phyloP scores from a whole-genome alignment of 2,113 vertebrate species.

The Cryptomyrus ogoouensis region DNA sequence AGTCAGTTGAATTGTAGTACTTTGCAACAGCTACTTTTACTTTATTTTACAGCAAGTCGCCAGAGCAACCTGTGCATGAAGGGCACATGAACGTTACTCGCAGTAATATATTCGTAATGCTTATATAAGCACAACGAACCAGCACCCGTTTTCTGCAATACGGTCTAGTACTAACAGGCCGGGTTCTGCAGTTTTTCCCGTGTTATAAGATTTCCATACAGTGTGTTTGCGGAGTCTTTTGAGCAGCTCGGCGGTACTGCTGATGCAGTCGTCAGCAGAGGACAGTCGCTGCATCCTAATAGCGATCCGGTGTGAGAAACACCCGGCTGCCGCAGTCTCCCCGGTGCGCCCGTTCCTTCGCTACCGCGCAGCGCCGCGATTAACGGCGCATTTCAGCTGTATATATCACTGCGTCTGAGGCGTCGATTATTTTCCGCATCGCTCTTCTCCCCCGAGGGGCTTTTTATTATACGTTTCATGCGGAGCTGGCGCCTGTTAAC shows the following conservation, averaged over 20 bases:
- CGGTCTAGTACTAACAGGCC: not conserved
- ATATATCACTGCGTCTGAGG: not conserved
- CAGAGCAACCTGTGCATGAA: not conserved
- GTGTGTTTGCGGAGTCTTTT: not conserved
- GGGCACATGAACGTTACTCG: not conserved
- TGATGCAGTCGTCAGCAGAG: not conserved
- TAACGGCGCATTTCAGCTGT: not conserved
- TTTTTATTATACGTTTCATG: not conserved
- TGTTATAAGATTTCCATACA: not conserved
- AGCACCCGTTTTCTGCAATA: not conserved
- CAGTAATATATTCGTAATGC: not conserved
- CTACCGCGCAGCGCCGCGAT: not conserved
- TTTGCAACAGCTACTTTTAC: not conserved
- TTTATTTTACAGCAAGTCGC: not conserved
- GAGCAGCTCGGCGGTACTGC: not conserved
- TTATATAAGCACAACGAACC: not conserved
- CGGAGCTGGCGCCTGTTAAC: not conserved
- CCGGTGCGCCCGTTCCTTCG: not conserved
- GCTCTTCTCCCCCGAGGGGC: not conserved
- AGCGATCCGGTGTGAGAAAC: not conserved
- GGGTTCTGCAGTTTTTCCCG: not conserved
- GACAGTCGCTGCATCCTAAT: conserved; percentile 3
- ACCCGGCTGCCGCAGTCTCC: not conserved
- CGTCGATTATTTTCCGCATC: conserved; percentile 6
- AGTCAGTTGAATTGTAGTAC: not conserved